Percentiles rank a stretch among this genome's conserved stretches.
These are phyloP conservation scores for Chromis chromis DNA, from an alignment of 2,797 vertebrate species.

Conservation along the genomic window DNA sequence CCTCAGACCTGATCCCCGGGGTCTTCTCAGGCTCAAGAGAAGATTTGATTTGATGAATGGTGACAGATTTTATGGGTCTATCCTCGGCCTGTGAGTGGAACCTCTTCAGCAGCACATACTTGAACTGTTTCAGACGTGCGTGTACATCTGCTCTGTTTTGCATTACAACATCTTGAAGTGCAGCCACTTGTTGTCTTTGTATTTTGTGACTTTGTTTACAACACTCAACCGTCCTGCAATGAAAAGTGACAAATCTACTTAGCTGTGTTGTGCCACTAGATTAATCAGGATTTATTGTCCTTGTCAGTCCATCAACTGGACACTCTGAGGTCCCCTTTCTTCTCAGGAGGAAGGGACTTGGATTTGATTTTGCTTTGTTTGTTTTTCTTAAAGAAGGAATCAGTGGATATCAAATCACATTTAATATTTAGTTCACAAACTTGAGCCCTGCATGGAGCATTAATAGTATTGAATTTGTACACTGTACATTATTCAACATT, in stretches of 20 bases:
- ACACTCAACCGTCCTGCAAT: slow-evolving; percentile 15
- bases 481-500: no score
- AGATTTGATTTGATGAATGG: slow-evolving; percentile 44
- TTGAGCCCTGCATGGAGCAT: background rate
- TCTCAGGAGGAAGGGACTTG: no score
- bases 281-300: slow-evolving; percentile 29
- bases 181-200: slow-evolving; percentile 22
- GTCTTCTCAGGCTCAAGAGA: slow-evolving; percentile 20
- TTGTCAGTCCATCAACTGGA: slow-evolving; percentile 13
- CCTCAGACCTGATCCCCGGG: slow-evolving; percentile 26
- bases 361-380: background rate
- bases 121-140: slow-evolving; percentile 13
- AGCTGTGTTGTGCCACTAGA: slow-evolving; percentile 12
- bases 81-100: slow-evolving; percentile 18
- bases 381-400: background rate
- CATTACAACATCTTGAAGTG: background rate
- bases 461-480: background rate
- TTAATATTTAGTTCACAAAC: no score
- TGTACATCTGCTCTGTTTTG: slow-evolving; percentile 32
- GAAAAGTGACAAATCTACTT: slow-evolving; percentile 66
- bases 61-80: slow-evolving; percentile 45
- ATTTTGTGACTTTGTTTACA: background rate
- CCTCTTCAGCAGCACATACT: slow-evolving; percentile 27
- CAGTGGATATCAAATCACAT: no score
- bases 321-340: background rate